Evolutionary conservation across 2,797 vertebrate species (phyloP), one percentile per base, ranked within the genome.

Genomic region (Megaceryle alcyon): DNA sequence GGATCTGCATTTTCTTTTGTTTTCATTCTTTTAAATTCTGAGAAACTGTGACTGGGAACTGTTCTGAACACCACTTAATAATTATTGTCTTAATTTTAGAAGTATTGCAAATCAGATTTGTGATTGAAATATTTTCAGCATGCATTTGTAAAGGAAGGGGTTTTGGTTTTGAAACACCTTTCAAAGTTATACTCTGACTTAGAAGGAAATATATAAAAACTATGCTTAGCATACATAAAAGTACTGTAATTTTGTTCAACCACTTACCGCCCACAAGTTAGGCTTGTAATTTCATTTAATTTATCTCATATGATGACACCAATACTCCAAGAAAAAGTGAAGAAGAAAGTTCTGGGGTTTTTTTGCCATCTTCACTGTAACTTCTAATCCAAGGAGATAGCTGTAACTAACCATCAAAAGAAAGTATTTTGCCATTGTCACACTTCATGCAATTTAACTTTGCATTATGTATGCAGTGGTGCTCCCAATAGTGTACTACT

Each of bases 171-270:
- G 41, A 91, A 94, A 57, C 29, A 72, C 41, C n/a, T 82, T 37
- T 96, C 37, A 49, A 93, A 95, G 63, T 95, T 91, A 49, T 86
- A 44, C 60, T 77, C 22, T 93, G 91, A 93, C 64, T 92, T 84
- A 95, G 86, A 94, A 92, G 44, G 31, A 95, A 94, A 95, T 65
- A 80, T 37, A 53, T 90, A 66, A 87, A 97, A 97, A 93, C 66
- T 51, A 69, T 76, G 44, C 86, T 96, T 96, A 94, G 54, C 61
- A 46, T 91, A 75, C 39, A 60, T 90, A 71, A 88, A 94, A 97
- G 60, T 94, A 92, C 41, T 95, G 31, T 87, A 92, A 96, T 97
- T 97, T 96, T 93, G 17, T 91, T 88, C 75, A 95, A 53, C 63
- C 76, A 39, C 86, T 93, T 93, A 87, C 59, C 20, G 13, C 57